These are phyloP conservation scores for Neotoma lepida DNA, from an alignment of 2,113 vertebrate species.

Conservation along the genomic window DNA sequence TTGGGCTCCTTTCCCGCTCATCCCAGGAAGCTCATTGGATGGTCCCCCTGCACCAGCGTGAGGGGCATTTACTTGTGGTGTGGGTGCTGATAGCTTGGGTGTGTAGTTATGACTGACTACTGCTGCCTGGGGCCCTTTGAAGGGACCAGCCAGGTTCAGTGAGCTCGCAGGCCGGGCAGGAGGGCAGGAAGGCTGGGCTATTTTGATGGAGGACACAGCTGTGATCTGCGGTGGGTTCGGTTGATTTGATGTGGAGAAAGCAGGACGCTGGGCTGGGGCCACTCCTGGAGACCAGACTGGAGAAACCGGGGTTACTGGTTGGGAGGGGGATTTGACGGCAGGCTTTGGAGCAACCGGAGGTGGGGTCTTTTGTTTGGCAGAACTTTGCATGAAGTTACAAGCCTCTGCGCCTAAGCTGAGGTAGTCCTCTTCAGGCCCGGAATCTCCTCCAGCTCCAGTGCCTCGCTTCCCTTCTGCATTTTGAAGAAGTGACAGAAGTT, in stretches of 20 bases:
- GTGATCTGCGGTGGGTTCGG: slow-evolving; percentile 86
- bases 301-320: slow-evolving; percentile 85
- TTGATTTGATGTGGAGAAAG: slow-evolving; percentile 87
- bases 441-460: slow-evolving; percentile 90
- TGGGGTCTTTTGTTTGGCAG: slow-evolving; percentile 92
- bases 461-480: slow-evolving; percentile 89
- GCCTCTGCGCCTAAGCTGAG: slow-evolving; percentile 98
- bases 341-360: slow-evolving; percentile 98
- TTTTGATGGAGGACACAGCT: slow-evolving; percentile 80
- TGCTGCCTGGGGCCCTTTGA: slow-evolving; percentile 86
- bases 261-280: slow-evolving; percentile 85
- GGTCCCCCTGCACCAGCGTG: slow-evolving; percentile 84
- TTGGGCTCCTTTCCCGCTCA: slow-evolving; percentile 95
- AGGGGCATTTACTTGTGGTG: slow-evolving; percentile 83
- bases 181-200: slow-evolving; percentile 85
- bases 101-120: slow-evolving; percentile 83
- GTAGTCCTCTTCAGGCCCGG: slow-evolving; percentile 97
- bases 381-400: slow-evolving; percentile 96
- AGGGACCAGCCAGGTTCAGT: slow-evolving; percentile 84
- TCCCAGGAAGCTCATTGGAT: slow-evolving; percentile 91
- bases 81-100: slow-evolving; percentile 85
- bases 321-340: slow-evolving; percentile 84
- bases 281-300: slow-evolving; percentile 90
- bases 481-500: slow-evolving; percentile 93
- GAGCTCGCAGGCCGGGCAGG: slow-evolving; percentile 85